phyloP scores from a whole-genome alignment of 1,140 invertebrate species.

The Doryteuthis pealeii region DNA sequence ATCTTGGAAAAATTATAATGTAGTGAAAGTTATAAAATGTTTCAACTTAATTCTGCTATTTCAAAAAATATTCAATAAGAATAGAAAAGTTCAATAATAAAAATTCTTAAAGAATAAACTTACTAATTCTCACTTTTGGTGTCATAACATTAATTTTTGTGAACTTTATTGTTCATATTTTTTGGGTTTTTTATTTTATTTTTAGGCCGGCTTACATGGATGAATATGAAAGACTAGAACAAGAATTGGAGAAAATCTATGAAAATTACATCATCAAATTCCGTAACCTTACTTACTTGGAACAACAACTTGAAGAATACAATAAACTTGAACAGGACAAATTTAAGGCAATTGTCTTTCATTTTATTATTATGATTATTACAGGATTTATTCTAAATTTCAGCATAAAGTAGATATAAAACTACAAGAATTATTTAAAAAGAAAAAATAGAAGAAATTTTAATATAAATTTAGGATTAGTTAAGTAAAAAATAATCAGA shows the following conservation, averaged over 20 bases:
- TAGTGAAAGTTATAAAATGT: too few relatives aligned
- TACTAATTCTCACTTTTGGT: too few relatives aligned
- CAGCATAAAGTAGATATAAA: not conserved
- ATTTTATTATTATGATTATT: not conserved
- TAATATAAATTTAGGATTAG: not conserved
- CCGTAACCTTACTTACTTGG: conserved; percentile 81
- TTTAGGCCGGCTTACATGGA: conserved; percentile 92
- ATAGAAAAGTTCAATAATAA: too few relatives aligned
- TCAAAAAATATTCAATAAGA: too few relatives aligned
- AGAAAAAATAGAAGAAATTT: not conserved
- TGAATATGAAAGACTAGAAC: conserved; percentile 90
- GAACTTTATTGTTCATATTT: too few relatives aligned
- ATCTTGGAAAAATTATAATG: too few relatives aligned
- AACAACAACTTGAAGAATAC: conserved; percentile 74
- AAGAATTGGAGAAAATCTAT: conserved; percentile 82
- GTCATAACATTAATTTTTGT: too few relatives aligned
- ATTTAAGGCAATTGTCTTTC: conserved; percentile 63
- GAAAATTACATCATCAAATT: conserved; percentile 85
- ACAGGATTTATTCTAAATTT: not conserved
- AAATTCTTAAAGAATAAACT: too few relatives aligned
- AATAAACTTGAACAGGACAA: conserved; percentile 72
- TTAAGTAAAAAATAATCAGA: too few relatives aligned
- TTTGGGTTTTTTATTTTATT: not conserved
- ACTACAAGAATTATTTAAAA: not conserved
- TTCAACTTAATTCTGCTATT: too few relatives aligned